Evolutionary conservation across 2,888 invertebrate genomes (phyloP).

Genomic region (Nebria salina): DNA sequence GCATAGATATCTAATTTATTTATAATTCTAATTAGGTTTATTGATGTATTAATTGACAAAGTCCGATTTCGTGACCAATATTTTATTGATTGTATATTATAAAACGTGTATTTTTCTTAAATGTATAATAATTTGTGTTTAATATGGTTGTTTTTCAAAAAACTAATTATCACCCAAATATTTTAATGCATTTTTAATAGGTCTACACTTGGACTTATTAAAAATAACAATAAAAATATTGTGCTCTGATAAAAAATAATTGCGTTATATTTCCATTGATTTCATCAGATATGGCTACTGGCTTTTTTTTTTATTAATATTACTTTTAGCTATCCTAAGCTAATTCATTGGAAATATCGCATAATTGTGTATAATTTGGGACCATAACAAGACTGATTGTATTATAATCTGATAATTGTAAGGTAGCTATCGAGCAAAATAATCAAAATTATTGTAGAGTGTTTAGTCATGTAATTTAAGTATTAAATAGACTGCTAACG

Average conservation of each 20-base stretch:
- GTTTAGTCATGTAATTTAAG: conserved; percentile 36
- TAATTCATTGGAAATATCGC: background rate
- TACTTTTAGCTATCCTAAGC: no score
- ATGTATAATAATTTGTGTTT: conserved; percentile 32
- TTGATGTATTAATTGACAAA: conserved; percentile 34
- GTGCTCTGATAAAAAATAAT: conserved; percentile 1
- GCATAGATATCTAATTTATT: conserved; percentile 33
- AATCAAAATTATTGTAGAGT: conserved; percentile 49
- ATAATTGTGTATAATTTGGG: conserved; percentile 2
- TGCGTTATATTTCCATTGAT: background rate
- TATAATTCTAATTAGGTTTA: conserved; percentile 9
- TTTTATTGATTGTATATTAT: conserved; percentile 11
- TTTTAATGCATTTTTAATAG: conserved; percentile 50
- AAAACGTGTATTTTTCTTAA: conserved; percentile 15
- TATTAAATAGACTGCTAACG: conserved; percentile 31
- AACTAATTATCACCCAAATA: conserved; percentile 44
- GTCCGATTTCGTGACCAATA: conserved; percentile 46
- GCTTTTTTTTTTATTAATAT: no score
- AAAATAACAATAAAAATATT: background rate
- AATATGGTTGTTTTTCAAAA: conserved; percentile 42
- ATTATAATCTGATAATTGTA: conserved; percentile 11
- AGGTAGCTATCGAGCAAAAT: conserved; percentile 48
- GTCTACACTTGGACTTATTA: background rate
- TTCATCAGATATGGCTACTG: background rate
- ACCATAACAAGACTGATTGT: conserved; percentile 11